These are phyloP conservation scores for Zhengitettix transpicula DNA, from an alignment of 2,888 invertebrate species.

Conservation along the genomic window DNA sequence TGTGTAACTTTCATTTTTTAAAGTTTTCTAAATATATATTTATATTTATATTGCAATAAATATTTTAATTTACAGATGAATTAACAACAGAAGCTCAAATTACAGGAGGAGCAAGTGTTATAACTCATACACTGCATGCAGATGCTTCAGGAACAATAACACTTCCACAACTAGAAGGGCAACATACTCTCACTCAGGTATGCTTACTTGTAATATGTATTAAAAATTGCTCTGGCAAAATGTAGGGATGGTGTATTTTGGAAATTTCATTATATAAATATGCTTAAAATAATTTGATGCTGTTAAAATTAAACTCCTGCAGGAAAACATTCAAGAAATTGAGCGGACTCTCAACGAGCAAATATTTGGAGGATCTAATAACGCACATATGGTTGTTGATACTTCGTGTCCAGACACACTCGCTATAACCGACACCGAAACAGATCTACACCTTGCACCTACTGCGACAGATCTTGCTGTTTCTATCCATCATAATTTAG, in stretches of 20 bases:
- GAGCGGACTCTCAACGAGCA: constrained; percentile 27
- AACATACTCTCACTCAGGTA: constrained; percentile 25
- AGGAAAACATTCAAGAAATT: constrained; percentile 26
- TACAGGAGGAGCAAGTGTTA: constrained; percentile 16
- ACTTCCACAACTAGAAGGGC: constrained; percentile 22
- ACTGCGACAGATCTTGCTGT: constrained; percentile 6
- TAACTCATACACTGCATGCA: constrained; percentile 23
- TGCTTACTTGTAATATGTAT: not conserved
- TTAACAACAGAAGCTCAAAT: not conserved
- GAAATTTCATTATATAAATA: not conserved
- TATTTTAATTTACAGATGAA: not conserved
- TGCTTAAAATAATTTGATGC: not conserved
- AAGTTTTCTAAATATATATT: too few relatives aligned
- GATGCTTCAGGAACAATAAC: constrained; percentile 26
- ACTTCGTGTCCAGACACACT: not conserved
- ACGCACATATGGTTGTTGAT: not conserved
- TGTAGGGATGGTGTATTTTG: not conserved
- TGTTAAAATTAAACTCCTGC: constrained; percentile 1
- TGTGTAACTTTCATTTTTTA: too few relatives aligned
- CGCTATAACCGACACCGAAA: not conserved
- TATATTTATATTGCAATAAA: too few relatives aligned
- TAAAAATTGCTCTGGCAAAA: not conserved
- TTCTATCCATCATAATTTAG: not conserved
- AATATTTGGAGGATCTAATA: constrained; percentile 16
- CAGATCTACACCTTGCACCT: constrained; percentile 5